Evolutionary conservation across 2,113 vertebrate genomes (phyloP).

Genomic region (Pseudopipra pipra): DNA sequence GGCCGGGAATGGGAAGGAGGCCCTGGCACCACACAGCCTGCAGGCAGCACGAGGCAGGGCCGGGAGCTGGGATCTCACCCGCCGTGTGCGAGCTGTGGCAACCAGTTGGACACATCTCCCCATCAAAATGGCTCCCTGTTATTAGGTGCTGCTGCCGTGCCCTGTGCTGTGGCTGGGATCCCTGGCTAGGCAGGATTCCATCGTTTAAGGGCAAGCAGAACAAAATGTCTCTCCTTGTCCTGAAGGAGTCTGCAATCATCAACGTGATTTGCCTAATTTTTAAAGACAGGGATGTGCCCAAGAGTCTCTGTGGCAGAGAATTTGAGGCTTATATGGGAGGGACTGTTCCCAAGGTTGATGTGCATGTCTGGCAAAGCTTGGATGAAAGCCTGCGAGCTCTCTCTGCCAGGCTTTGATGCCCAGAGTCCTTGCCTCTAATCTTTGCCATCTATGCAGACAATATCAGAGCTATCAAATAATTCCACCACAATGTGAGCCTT

Average conservation of each 20-base stretch:
- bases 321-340: background rate
- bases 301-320: background rate
- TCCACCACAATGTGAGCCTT: background rate
- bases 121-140: background rate
- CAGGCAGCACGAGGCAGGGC: background rate
- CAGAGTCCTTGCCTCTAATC: constrained; percentile 5
- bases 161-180: background rate
- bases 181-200: constrained; percentile 23
- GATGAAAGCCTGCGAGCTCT: background rate
- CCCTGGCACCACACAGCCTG: background rate
- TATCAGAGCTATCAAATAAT: background rate
- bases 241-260: background rate
- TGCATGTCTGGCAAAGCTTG: constrained; percentile 8
- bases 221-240: constrained; percentile 7
- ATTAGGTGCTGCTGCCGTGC: background rate
- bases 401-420: constrained; percentile 29
- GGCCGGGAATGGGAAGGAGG: background rate
- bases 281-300: background rate
- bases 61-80: background rate
- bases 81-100: background rate
- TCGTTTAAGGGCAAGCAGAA: constrained; percentile 1
- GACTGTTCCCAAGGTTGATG: constrained; percentile 3
- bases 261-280: constrained; percentile 12
- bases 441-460: background rate
- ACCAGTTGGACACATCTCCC: background rate